Conservation (phyloP, 2,113 vertebrate species). For the Saimiri boliviensis region DNA sequence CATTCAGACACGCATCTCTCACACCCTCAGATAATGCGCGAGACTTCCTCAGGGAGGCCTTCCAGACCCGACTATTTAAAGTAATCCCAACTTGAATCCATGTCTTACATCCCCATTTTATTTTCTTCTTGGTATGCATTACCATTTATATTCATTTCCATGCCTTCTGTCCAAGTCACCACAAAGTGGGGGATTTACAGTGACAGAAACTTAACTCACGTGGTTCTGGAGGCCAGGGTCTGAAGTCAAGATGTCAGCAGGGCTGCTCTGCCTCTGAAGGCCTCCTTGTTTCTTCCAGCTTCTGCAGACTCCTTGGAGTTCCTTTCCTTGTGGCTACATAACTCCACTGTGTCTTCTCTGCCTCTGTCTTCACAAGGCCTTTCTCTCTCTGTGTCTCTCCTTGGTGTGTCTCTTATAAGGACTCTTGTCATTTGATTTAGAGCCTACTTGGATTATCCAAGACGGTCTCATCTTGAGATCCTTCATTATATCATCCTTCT, state of each 20-base stretch:
- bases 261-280: fast-evolving
- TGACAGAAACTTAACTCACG: neutral
- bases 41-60: neutral
- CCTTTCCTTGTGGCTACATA: neutral
- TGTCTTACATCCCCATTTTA: neutral
- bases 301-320: neutral
- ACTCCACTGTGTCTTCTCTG: too few species aligned
- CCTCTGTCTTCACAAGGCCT: neutral
- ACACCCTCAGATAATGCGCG: fast-evolving
- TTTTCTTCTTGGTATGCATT: neutral
- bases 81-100: neutral
- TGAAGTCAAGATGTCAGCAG: neutral
- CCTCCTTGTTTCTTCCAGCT: neutral
- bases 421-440: neutral
- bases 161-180: neutral
- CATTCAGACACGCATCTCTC: neutral
- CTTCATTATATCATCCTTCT: neutral
- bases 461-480: neutral
- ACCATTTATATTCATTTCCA: neutral
- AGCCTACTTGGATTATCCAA: neutral
- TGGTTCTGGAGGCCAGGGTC: neutral
- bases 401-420: neutral
- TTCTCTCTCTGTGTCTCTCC: neutral
- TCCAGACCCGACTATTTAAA: neutral
- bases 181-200: neutral